Base-by-base conservation (phyloP, 1,140 invertebrate species). In the Cyphomyrmex costatus region DNA sequence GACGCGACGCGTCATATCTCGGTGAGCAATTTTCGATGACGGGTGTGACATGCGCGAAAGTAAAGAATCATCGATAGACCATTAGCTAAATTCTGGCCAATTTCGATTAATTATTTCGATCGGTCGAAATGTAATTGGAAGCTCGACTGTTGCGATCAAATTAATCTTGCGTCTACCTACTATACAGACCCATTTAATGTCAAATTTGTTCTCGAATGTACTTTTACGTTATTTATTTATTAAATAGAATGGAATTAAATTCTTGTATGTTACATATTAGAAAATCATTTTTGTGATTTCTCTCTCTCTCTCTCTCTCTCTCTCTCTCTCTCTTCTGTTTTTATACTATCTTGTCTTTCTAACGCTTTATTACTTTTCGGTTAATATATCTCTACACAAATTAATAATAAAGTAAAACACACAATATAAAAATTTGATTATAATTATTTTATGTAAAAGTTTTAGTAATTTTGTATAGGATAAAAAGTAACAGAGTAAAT, bases 81-180 rank as follows among this genome's bases (percentile, higher is more conserved):
- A 60, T 82, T 82, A 82, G 16, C 66, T 56, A 16, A 83, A 83
- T 74, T 83, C 79, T 19, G 14, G 36, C 12, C 33, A 73, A 82
- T 82, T 71, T 60, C 53, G 68, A 83, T 60, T 73, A 83, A 83
- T 83, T 83, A 83, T 61, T 73, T 83, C 1, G 16, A 24, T 1
- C 36, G 30, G 42, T 68, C 30, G 21, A 70, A 56, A 70, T 24
- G 24, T 27, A 80, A 80, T 70, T 56, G 77, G 16, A 6, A 68
- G 53, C 68, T 74, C 14, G 68, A 27, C 27, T 36, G 30, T 33
- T 19, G 27, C 56, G 36, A 58, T 42, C 30, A 73, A 53, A 82
- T 82, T 71, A 82, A 82, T 82, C 27, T 19, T 21, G 66, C 36
- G 7, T 16, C 36, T 21, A 6, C 12, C 21, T 80, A 24, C 5